A percentile compares a stretch with the other conserved stretches of the same genome.
phyloP scores from a whole-genome alignment of 2,113 vertebrate species.

The Ctenomys sociabilis region DNA sequence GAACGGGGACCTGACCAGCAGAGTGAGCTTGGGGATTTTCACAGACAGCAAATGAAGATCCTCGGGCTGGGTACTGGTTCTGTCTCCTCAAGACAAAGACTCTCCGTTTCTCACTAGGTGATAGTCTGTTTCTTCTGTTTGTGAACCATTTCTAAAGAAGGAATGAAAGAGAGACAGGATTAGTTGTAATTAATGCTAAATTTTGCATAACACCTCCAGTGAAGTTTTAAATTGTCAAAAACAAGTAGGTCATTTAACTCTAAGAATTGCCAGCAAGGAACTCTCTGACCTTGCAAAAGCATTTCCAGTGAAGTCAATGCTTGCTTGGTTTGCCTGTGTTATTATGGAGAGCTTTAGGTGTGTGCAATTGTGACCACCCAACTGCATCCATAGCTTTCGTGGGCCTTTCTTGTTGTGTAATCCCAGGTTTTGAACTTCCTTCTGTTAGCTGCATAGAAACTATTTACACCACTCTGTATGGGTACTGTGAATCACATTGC shows the following conservation, averaged over 20 bases:
- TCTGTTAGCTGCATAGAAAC: neutral
- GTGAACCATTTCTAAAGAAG: slow-evolving; percentile 37
- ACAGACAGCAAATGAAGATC: too few relatives aligned
- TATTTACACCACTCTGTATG: neutral
- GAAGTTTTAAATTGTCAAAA: neutral
- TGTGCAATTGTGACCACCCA: neutral
- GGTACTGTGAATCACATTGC: neutral
- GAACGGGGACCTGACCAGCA: too few relatives aligned
- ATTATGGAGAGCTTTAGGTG: neutral
- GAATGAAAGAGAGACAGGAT: neutral
- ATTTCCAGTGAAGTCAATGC: too few relatives aligned
- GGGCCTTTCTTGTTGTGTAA: neutral
- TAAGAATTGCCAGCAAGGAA: neutral
- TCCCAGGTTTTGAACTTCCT: neutral
- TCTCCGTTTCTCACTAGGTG: too few relatives aligned
- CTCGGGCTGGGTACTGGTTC: too few relatives aligned
- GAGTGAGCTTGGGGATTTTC: too few relatives aligned
- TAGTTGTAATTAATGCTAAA: neutral
- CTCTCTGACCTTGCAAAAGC: neutral
- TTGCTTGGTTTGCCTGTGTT: neutral
- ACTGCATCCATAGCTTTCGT: neutral
- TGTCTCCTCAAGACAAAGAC: too few relatives aligned
- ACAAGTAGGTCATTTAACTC: neutral
- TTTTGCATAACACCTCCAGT: neutral
- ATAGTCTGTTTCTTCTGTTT: too few relatives aligned